Evolutionary conservation across 2,888 invertebrate genomes (phyloP).

Genomic region (Frankliniella intonsa): DNA sequence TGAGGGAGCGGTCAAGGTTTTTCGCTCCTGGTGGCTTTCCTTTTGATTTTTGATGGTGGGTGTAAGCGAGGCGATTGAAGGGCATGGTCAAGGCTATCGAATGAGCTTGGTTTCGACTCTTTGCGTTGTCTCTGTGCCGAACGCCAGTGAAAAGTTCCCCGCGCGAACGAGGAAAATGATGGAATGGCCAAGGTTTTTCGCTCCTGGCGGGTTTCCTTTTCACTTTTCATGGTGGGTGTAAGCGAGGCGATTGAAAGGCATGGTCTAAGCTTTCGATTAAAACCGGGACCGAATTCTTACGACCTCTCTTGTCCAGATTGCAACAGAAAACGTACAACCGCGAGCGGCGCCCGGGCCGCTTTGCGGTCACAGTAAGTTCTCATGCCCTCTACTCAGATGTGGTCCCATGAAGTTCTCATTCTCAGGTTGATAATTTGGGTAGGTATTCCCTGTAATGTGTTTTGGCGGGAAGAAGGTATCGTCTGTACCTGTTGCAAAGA

Average conservation of each 20-base stretch:
- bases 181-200: not conserved
- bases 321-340: too few species aligned
- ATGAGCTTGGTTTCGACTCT: not conserved
- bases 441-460: not conserved
- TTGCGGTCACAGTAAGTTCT: too few species aligned
- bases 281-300: not conserved
- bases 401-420: not conserved
- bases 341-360: too few species aligned
- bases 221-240: not conserved
- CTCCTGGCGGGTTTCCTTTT: not conserved
- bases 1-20: not conserved
- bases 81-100: not conserved
- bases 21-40: not conserved
- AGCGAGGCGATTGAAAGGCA: not conserved
- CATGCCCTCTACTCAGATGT: too few species aligned
- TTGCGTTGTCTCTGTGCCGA: not conserved
- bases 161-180: not conserved
- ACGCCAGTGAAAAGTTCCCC: not conserved
- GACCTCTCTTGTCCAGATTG: too few species aligned
- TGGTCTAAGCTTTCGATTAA: not conserved
- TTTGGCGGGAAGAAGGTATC: not conserved
- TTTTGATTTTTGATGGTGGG: not conserved
- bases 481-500: not conserved
- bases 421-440: not conserved
- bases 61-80: not conserved